A percentile compares a stretch with the other conserved stretches of the same genome.
Evolutionary conservation across 2,113 vertebrate species (phyloP).

Genomic region (Lonchura striata): DNA sequence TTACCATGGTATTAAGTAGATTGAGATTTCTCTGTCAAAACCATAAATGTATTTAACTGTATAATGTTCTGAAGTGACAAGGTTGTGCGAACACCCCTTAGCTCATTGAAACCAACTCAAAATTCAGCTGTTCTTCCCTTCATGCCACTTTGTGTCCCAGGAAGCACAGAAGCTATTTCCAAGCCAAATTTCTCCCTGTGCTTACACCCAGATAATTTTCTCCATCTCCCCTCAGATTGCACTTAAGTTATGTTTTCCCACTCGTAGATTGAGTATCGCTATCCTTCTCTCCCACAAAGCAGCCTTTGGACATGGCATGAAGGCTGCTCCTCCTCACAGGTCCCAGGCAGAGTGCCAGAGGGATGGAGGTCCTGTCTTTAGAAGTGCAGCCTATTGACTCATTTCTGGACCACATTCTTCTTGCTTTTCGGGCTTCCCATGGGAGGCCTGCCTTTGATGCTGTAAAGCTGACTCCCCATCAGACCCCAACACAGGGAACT

Average conservation of each 20-base stretch:
- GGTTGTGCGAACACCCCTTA: neutral
- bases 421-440: neutral
- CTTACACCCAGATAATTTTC: neutral
- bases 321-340: neutral
- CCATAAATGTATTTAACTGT: neutral
- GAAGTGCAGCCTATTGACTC: neutral
- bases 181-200: neutral
- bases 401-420: neutral
- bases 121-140: neutral
- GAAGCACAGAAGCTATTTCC: neutral
- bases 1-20: neutral
- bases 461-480: neutral
- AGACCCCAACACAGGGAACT: neutral
- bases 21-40: constrained; percentile 23
- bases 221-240: neutral
- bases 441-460: neutral
- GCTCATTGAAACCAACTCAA: neutral
- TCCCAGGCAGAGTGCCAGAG: neutral
- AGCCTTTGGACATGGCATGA: neutral
- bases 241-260: neutral
- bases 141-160: neutral
- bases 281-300: neutral
- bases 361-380: neutral
- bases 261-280: fast-evolving
- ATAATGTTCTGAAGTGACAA: neutral